phyloP scores from a whole-genome alignment of 2,888 invertebrate genomes.

The Nephrocerus scutellatus region DNA sequence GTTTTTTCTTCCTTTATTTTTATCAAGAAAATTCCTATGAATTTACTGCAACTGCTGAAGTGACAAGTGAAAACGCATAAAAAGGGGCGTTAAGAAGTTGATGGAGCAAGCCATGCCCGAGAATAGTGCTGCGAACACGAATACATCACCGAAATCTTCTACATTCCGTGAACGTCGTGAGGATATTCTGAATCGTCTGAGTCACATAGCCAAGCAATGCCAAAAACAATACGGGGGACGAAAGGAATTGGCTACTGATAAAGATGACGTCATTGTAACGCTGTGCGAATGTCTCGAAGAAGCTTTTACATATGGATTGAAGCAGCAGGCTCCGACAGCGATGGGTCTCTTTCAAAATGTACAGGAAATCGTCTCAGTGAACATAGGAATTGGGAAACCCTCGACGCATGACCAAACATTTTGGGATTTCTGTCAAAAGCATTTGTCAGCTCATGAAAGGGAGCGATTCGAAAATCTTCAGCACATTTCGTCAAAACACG shows the following conservation, averaged over 20 bases:
- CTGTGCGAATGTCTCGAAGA: conserved; percentile 70
- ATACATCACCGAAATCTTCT: no score
- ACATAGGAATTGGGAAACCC: not conserved
- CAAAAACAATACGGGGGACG: conserved; percentile 80
- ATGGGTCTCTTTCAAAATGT: conserved; percentile 56
- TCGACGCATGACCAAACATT: conserved; percentile 50
- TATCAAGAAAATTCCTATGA: no score
- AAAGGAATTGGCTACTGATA: conserved; percentile 84
- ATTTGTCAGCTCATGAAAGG: conserved; percentile 80
- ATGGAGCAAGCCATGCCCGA: no score
- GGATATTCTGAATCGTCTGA: conserved; percentile 38
- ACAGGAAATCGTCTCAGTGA: conserved; percentile 59
- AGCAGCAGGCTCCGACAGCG: conserved; percentile 49
- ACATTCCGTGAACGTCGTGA: conserved; percentile 35
- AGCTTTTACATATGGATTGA: conserved; percentile 70
- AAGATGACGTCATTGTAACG: conserved; percentile 54
- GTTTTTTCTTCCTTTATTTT: no score
- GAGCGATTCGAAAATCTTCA: conserved; percentile 71
- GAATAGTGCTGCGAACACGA: no score
- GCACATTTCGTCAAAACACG: conserved; percentile 59
- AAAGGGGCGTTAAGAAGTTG: no score
- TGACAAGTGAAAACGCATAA: no score
- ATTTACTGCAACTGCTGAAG: no score
- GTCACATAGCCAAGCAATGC: conserved; percentile 50
- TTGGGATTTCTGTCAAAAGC: conserved; percentile 72